Evolutionary conservation across 2,888 invertebrate species (phyloP), one percentile per base, ranked within the genome.

Genomic region (Dendrolimus houi): DNA sequence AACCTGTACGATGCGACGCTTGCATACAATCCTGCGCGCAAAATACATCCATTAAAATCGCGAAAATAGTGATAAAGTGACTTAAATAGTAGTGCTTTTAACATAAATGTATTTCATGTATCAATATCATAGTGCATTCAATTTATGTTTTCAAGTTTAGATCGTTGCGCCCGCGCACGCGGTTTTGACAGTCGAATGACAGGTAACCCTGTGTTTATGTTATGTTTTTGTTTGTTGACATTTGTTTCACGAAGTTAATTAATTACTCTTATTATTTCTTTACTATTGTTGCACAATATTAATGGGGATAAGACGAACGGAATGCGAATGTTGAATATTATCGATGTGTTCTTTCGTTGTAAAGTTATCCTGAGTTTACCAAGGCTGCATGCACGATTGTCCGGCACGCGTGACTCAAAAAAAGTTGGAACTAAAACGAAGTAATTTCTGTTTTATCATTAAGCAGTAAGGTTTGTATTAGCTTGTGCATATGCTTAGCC

Each of bases 121-220:
- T 47, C 12, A 12, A 47, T 9, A 47, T 12, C 29, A 29, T 7
- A 47, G 47, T 47, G 9, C 6, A 47, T 47, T 10, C 6, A 9
- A 47, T 47, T 47, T 12, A 47, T 47, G 47, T 47, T 47, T 47
- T 10, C 12, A 47, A 47, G 12, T 47, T 47, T 6, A 47, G 12
- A 10, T 10, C 8, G 47, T 10, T 47, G 47, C 8, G 47, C 60
- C 63, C 62, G 64, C 69, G 67, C 77, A 72, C 69, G 71, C 72
- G 71, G 67, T 57, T 77, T 71, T 79, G 79, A 78, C 78, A 75
- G 59, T 47, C 47, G 6, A 47, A 47, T 82, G 82, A 77, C 83
- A 81, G 78, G 60, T 71, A 63, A 58, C 63, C 69, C 62, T 59
- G 68, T 75, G 72, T 71, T 73, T 75, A 80, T 81, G 79, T 83